Base-by-base conservation (phyloP, 92 coral and sea anemone species). In the Meandrina meandrites region DNA sequence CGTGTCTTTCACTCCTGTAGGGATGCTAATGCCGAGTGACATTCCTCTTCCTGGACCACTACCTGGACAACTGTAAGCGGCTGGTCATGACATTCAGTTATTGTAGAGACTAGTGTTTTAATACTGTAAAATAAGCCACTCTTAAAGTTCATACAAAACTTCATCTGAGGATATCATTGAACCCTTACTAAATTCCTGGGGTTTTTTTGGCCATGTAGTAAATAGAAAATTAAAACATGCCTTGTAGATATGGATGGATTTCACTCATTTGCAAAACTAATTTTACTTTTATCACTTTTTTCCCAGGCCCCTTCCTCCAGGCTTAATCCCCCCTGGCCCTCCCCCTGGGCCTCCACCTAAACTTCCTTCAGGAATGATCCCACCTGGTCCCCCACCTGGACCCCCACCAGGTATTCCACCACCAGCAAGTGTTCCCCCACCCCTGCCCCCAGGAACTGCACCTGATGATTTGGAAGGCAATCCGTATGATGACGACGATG, bases 21-120 rank as follows among this genome's bases (percentile, higher is more conserved):
- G 99, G 30, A 93, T 96, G 98, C 84, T 95, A 81, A 92, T 92
- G 93, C 99, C 99, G 14, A 91, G 98, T 80, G 98, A 95, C 64
- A 96, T 96, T 72, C 99, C 99, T 24, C 94, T 96, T 7, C 99
- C 99, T 78, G 99, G 99, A 48, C 92, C 96, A 69, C 77, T 96
- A 78, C 99, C 97, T 69, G 96, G 96, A 18, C 96, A 89, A 79
- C 90, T 91, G 96, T 93, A 77, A 93, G 98, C 86, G 17, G 27
- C 54, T 73, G 66, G n/a, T 5, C 60, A 27, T 18, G 1, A 30
- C 14, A 22, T 24, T 24, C 27, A 24, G 24, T n/a, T n/a, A 28
- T 22, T 42, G 5, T 0, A 75, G 30, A 17, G 34, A 17, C 36
- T 40, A 14, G 8, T 1, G 1, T n/a, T 75, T 21, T 37, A n/a